A percentile compares a stretch with the other conserved stretches of the same genome.
These are phyloP conservation scores for Cheilosia urbana DNA, from an alignment of 2,888 invertebrate species.

Conservation along the genomic window DNA sequence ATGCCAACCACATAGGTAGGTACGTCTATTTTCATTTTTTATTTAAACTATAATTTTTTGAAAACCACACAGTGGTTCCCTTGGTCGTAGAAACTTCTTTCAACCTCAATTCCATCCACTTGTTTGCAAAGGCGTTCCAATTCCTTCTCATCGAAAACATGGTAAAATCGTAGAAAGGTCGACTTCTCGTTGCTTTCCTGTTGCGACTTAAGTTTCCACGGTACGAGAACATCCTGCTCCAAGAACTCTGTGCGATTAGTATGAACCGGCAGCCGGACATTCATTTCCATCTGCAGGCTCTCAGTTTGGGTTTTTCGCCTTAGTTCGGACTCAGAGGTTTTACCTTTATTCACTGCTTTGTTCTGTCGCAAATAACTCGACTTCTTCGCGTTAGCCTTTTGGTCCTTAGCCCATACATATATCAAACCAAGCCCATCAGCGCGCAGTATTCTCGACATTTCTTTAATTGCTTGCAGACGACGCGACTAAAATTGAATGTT, in stretches of 20 bases:
- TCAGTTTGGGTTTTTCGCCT: constrained; percentile 78
- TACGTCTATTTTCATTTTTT: neutral
- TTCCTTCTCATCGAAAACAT: constrained; percentile 95
- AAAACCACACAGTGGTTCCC: constrained; percentile 97
- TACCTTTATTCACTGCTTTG: constrained; percentile 84
- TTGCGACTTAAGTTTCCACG: constrained; percentile 91
- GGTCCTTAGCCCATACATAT: constrained; percentile 98
- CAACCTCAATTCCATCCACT: constrained; percentile 85
- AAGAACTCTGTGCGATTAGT: constrained; percentile 95
- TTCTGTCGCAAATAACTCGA: constrained; percentile 89
- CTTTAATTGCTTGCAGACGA: constrained; percentile 89
- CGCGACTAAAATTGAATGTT: constrained; percentile 85
- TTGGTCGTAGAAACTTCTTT: constrained; percentile 94
- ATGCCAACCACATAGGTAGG: no score
- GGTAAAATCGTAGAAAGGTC: constrained; percentile 93
- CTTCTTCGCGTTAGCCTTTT: constrained; percentile 87
- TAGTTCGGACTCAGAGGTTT: constrained; percentile 82
- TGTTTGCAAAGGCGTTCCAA: constrained; percentile 87
- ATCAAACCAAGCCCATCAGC: constrained; percentile 91
- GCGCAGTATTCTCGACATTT: constrained; percentile 90
- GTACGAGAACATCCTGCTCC: constrained; percentile 96
- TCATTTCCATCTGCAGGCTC: constrained; percentile 63
- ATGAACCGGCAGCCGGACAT: constrained; percentile 88
- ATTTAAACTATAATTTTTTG: constrained; percentile 79
- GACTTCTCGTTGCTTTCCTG: constrained; percentile 80